Evolutionary conservation across 1,140 invertebrate species (phyloP), one percentile per base, ranked within the genome.

Genomic region (Calliopsis andreniformis): DNA sequence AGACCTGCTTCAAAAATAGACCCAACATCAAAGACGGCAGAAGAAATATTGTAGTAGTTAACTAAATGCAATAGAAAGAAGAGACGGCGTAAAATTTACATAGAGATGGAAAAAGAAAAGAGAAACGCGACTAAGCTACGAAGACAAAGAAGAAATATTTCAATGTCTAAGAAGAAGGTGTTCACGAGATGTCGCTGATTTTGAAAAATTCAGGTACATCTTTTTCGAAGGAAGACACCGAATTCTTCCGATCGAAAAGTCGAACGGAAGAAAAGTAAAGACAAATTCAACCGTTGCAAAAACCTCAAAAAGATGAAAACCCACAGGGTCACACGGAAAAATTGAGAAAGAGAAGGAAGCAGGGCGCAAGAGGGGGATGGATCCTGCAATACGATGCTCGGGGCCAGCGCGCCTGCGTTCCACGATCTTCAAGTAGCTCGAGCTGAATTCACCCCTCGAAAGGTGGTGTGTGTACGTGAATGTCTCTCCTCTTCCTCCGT

Each of bases 351-450:
- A 66, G 55, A 23, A 63, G 32, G 20, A 28, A 61, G 32, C 45
- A 30, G 25, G 25, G 10, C 20, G 30, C 12, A 35, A n/a, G 59
- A 30, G 39, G 30, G 20, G 28, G 32, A 43, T 49, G 63, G 39
- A 79, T 87, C 78, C 75, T 68, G 76, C 58, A 55, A 83, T 82
- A 83, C 77, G 76, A 84, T 78, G 64, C 49, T 47, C 42, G 75
- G 53, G 75, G 56, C 63, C 47, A 73, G 59, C 42, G 87, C 87
- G 87, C 87, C 63, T 87, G 87, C 87, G 87, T 83, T 70, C 76
- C 42, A 45, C 55, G 71, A 68, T 58, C 58, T 75, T 79, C 47
- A 80, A 79, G 68, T 68, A 39, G 79, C 66, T 71, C 45, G 78
- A 80, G 80, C 68, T 70, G 63, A 84, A 85, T 70, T 78, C 73